Evolutionary conservation across 1,140 invertebrate genomes (phyloP), one percentile per base, ranked within the genome.

Genomic region (Whitmania pigra): DNA sequence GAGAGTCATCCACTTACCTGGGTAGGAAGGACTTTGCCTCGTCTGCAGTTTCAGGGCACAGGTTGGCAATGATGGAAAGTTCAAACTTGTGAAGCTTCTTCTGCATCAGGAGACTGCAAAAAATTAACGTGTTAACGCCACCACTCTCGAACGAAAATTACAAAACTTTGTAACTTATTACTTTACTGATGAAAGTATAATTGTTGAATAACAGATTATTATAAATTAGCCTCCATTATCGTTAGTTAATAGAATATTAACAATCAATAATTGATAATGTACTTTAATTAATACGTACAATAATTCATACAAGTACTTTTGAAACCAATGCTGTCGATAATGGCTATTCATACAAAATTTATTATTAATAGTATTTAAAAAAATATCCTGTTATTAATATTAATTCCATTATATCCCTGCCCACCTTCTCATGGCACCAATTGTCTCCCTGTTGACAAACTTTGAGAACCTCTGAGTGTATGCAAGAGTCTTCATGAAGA

Each of bases 11-110:
- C 43, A 36, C 6, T 11, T 79, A 86, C 80, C 92, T 95, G 67
- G 94, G 94, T 80, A 98, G 96, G 4, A 98, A 82, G 53, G 94
- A 90, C 84, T 97, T 97, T 0, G 94, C 94, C 85, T 99, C 95
- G 80, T 98, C 95, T 0, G 94, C 89, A 27, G 91, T 94, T 85
- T 99, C 94, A 0, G 97, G 97, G 81, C 94, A 97, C 3, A 99
- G 83, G 84, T 99, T 99, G 2, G 94, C 94, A 71, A 99, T 84
- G 29, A 94, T 92, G 3, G 97, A 95, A 27, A 99, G 84, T 82
- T 99, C 97, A 85, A 98, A 99, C 84, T 99, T 98, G 82, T 99
- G 96, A 15, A 99, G 82, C 79, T 96, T 81, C 78, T 96, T 97
- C 79, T 91, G 90, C 82, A 89, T 90, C n/a, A 96, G 82, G 72